A percentile compares a stretch with the other conserved stretches of the same genome.
Conservation (phyloP, 2,888 invertebrate genomes). For the Ophonus ardosiacus region DNA sequence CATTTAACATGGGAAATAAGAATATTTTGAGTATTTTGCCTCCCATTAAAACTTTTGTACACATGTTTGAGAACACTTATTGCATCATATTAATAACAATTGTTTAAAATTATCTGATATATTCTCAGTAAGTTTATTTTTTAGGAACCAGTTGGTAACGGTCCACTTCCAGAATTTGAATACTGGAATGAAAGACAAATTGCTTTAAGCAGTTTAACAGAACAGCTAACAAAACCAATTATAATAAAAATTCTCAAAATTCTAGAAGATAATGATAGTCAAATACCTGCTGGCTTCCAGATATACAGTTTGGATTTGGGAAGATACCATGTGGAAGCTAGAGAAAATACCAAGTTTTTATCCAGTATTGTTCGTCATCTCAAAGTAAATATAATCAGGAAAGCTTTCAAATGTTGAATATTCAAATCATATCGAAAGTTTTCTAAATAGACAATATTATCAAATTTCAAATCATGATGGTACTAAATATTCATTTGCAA, state of each 20-base stretch:
- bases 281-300: conserved; percentile 80
- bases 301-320: conserved; percentile 80
- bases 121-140: too few relatives aligned
- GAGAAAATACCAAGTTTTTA: conserved; percentile 88
- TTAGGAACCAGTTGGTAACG: conserved; percentile 82
- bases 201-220: conserved; percentile 86
- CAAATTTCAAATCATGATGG: too few relatives aligned
- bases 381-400: conserved; percentile 74
- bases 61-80: too few relatives aligned
- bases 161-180: conserved; percentile 90
- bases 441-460: too few relatives aligned
- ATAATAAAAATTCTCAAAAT: conserved; percentile 81
- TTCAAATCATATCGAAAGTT: too few relatives aligned
- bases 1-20: too few relatives aligned
- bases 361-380: conserved; percentile 86
- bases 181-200: conserved; percentile 91
- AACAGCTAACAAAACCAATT: conserved; percentile 87
- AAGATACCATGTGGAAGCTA: conserved; percentile 83
- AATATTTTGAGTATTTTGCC: too few relatives aligned
- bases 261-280: conserved; percentile 78
- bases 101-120: too few relatives aligned
- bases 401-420: too few relatives aligned
- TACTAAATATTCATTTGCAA: too few relatives aligned
- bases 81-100: too few relatives aligned
- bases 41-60: too few relatives aligned